These are phyloP conservation scores for Mesodorylaimus sp. DNA, from an alignment of 2,888 invertebrate genomes.

Conservation along the genomic window DNA sequence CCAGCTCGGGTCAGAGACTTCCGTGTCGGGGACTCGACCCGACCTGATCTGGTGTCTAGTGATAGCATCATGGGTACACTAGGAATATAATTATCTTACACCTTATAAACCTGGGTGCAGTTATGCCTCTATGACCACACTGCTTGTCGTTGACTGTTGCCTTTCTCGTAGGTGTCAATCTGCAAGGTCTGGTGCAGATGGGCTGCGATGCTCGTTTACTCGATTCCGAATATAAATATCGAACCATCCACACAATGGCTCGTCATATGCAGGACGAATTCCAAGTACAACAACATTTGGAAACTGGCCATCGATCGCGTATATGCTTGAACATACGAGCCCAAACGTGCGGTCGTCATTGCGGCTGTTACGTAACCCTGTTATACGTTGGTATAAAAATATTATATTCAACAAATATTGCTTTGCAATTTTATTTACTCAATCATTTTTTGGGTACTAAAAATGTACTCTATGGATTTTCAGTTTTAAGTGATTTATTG, in stretches of 20 bases:
- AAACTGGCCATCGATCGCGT: neutral
- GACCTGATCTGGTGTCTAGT: too few species aligned
- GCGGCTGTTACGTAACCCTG: slow-evolving; percentile 29
- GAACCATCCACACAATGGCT: slow-evolving; percentile 31
- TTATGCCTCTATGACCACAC: too few species aligned
- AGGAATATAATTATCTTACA: too few species aligned
- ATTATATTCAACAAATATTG: slow-evolving; percentile 25
- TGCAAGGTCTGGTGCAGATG: slow-evolving; percentile 31
- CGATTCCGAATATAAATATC: slow-evolving; percentile 26
- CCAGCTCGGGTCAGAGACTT: too few species aligned
- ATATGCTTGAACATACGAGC: neutral
- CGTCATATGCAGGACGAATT: slow-evolving; percentile 31
- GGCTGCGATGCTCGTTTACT: slow-evolving; percentile 29
- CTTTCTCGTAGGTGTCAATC: slow-evolving; percentile 27
- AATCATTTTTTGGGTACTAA: slow-evolving; percentile 27
- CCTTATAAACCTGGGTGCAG: too few species aligned
- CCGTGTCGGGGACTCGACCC: too few species aligned
- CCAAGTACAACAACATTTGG: slow-evolving; percentile 13
- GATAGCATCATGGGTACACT: too few species aligned
- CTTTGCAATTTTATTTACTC: slow-evolving; percentile 27
- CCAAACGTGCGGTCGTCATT: slow-evolving; percentile 19
- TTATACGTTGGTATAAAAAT: slow-evolving; percentile 29
- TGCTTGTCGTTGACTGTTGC: too few species aligned
- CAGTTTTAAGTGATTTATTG: slow-evolving; percentile 25
- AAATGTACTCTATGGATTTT: slow-evolving; percentile 28